Evolutionary conservation across 2,888 invertebrate species (phyloP).

Genomic region (Dynastes grantii): DNA sequence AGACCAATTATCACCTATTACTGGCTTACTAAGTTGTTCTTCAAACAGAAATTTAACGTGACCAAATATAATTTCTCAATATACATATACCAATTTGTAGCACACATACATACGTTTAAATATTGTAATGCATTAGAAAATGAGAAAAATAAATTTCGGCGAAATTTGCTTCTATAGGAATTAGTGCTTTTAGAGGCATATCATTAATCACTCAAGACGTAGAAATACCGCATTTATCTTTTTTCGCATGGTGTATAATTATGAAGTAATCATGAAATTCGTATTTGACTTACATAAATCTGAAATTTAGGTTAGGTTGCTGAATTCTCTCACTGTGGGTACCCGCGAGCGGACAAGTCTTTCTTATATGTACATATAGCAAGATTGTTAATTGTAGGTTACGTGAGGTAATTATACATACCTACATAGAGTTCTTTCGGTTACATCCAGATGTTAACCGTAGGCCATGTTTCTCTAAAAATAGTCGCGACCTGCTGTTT

Average conservation of each 20-base stretch:
- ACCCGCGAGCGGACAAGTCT: neutral
- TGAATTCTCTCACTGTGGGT: neutral
- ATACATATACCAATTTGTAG: neutral
- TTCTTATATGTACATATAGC: neutral
- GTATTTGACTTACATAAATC: slow-evolving; percentile 7
- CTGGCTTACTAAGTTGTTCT: neutral
- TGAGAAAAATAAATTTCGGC: no score
- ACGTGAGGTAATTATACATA: slow-evolving; percentile 25
- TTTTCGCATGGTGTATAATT: neutral
- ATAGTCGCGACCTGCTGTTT: slow-evolving; percentile 18
- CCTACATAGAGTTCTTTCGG: neutral
- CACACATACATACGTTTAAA: neutral
- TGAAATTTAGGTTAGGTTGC: neutral
- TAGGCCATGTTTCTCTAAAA: slow-evolving; percentile 16
- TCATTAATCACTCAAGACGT: neutral
- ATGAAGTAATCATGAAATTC: slow-evolving; percentile 9
- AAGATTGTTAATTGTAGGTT: slow-evolving; percentile 11
- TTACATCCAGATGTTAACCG: slow-evolving; percentile 17
- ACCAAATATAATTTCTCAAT: neutral
- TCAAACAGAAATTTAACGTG: neutral
- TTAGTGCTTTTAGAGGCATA: neutral
- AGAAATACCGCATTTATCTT: neutral
- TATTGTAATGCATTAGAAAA: no score
- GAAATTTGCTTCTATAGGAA: neutral
- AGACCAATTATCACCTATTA: slow-evolving; percentile 1